Evolutionary conservation across 2,888 invertebrate species (phyloP).

Genomic region (Anarsia innoxiella): DNA sequence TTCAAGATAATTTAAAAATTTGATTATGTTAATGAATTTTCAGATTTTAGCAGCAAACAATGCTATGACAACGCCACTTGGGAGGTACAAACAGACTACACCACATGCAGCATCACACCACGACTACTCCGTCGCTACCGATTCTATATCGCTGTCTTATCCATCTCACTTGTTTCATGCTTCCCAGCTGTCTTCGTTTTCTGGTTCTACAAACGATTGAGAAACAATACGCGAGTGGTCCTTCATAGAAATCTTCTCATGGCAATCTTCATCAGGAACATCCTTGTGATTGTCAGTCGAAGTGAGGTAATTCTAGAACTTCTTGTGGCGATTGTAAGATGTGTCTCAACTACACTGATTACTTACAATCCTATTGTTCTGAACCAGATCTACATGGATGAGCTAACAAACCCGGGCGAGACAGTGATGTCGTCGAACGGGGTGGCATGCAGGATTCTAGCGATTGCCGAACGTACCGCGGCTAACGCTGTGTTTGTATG

Average conservation of each 20-base stretch:
- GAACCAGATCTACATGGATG: constrained; percentile 73
- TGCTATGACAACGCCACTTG: constrained; percentile 73
- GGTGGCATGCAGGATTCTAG: constrained; percentile 69
- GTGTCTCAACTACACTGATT: neutral
- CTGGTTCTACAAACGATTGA: constrained; percentile 67
- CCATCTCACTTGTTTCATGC: constrained; percentile 67
- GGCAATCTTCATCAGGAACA: constrained; percentile 73
- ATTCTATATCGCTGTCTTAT: constrained; percentile 70
- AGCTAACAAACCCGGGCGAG: constrained; percentile 56
- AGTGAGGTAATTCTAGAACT: constrained; percentile 65
- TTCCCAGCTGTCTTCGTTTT: constrained; percentile 76
- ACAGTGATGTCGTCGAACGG: constrained; percentile 70
- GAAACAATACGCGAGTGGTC: constrained; percentile 68
- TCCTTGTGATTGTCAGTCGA: constrained; percentile 74
- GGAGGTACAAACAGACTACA: constrained; percentile 76
- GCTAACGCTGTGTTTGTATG: constrained; percentile 79
- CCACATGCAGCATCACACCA: constrained; percentile 71
- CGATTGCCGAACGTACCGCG: constrained; percentile 70
- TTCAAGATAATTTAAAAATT: too few species aligned
- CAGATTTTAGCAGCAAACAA: constrained; percentile 75
- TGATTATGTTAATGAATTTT: too few species aligned
- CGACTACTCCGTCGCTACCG: constrained; percentile 65
- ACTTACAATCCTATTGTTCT: too few species aligned
- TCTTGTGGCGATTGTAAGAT: constrained; percentile 25
- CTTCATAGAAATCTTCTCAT: constrained; percentile 77